Percentiles rank a stretch among this genome's conserved stretches.
Evolutionary conservation across 1,140 invertebrate species (phyloP).

Genomic region (Mamestra configurata): DNA sequence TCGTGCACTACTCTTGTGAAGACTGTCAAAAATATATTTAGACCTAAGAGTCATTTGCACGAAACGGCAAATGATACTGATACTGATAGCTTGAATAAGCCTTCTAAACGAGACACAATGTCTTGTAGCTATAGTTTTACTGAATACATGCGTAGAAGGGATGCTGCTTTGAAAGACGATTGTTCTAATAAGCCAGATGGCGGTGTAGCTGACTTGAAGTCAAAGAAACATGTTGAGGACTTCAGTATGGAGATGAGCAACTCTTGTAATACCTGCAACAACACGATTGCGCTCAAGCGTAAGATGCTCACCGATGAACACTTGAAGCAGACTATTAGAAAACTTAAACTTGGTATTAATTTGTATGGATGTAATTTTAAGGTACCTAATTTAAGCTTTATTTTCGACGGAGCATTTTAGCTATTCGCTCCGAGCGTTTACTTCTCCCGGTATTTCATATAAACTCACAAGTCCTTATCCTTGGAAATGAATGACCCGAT

Average conservation of each 20-base stretch:
- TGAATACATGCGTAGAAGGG: constrained; percentile 73
- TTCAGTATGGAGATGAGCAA: constrained; percentile 31
- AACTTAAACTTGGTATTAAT: constrained; percentile 82
- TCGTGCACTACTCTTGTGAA: constrained; percentile 75
- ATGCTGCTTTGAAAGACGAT: constrained; percentile 56
- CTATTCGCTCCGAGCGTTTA: too few species aligned
- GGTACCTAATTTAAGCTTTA: constrained; percentile 58
- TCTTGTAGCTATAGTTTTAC: constrained; percentile 70
- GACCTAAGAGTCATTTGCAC: constrained; percentile 55
- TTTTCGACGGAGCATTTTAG: background rate
- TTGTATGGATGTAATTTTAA: constrained; percentile 85
- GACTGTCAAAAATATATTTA: constrained; percentile 74
- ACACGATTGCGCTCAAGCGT: constrained; percentile 69
- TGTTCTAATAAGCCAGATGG: constrained; percentile 11
- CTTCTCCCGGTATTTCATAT: too few species aligned
- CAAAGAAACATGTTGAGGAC: background rate
- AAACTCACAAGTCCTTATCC: too few species aligned
- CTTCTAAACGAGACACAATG: constrained; percentile 31
- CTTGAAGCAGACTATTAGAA: constrained; percentile 75
- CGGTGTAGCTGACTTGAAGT: background rate
- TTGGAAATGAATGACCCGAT: too few species aligned
- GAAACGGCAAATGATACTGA: constrained; percentile 24
- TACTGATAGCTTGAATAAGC: constrained; percentile 11
- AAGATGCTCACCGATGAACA: constrained; percentile 66
- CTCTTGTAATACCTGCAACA: constrained; percentile 73